Percentiles rank a stretch among this genome's conserved stretches.
Conservation (phyloP, 2,797 vertebrate species). For the Platyrinchus mystaceus region DNA sequence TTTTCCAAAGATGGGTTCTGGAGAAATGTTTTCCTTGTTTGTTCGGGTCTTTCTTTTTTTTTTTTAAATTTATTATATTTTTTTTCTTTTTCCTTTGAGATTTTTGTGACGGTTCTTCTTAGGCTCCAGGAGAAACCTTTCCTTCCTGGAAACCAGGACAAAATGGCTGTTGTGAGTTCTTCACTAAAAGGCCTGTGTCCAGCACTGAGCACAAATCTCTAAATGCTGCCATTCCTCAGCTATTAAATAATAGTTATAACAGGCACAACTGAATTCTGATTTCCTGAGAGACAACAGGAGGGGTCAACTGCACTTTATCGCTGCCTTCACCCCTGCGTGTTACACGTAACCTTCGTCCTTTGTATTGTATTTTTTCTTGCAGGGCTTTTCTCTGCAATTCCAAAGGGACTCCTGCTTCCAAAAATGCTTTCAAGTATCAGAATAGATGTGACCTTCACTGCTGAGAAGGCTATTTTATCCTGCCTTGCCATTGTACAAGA, state of each 20-base stretch:
- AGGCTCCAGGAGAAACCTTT: constrained; percentile 34
- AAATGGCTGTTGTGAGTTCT: constrained; percentile 19
- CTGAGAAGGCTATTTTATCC: background rate
- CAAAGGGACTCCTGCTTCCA: background rate
- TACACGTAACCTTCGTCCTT: accelerated
- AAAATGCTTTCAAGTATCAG: background rate
- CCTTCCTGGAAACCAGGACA: constrained; percentile 54
- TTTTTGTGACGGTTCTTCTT: constrained; percentile 36
- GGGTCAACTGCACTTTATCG: background rate
- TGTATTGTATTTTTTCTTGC: background rate
- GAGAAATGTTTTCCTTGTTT: constrained; percentile 57
- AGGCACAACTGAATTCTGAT: background rate
- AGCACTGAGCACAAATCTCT: background rate
- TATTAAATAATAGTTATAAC: background rate
- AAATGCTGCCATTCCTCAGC: background rate
- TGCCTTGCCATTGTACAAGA: background rate
- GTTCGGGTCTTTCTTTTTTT: background rate
- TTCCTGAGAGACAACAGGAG: background rate
- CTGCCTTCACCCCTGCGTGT: background rate
- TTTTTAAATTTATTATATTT: too few species aligned
- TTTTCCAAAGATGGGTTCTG: constrained; percentile 25
- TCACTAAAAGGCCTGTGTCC: background rate
- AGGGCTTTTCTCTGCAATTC: background rate
- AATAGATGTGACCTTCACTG: background rate
- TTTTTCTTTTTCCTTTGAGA: background rate